Percentiles rank a stretch among this genome's conserved stretches.
These are phyloP conservation scores for Stenichneumon culpator DNA, from an alignment of 2,888 invertebrate genomes.

Conservation along the genomic window DNA sequence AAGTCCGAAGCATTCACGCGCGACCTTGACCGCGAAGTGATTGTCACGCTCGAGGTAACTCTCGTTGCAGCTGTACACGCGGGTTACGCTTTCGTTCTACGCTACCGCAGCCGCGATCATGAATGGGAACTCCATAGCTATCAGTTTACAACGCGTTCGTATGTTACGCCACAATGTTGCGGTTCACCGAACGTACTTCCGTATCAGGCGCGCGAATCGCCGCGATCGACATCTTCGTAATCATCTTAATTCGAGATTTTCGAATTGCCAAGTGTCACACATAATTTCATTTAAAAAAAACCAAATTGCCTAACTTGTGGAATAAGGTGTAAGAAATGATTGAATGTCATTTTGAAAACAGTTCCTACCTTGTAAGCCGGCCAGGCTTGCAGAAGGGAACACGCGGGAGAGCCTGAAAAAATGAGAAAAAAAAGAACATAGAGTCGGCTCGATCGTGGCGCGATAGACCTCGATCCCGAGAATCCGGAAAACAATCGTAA, in stretches of 20 bases:
- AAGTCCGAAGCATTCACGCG: slow-evolving; percentile 20
- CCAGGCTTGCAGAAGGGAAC: slow-evolving; percentile 92
- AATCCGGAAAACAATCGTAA: slow-evolving; percentile 44
- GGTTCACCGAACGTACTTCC: slow-evolving; percentile 26
- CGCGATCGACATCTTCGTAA: background rate
- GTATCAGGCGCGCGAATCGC: background rate
- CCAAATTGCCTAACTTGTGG: background rate
- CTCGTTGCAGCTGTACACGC: slow-evolving; percentile 6
- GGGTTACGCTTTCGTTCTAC: slow-evolving; percentile 42
- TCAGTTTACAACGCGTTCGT: slow-evolving; percentile 54
- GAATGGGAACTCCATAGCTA: slow-evolving; percentile 79
- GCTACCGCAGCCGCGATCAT: slow-evolving; percentile 77
- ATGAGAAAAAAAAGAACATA: slow-evolving; percentile 79
- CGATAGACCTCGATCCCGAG: slow-evolving; percentile 14
- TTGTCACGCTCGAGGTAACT: slow-evolving; percentile 68
- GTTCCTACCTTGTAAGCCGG: slow-evolving; percentile 91
- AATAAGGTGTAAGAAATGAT: slow-evolving; percentile 17
- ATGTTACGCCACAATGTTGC: slow-evolving; percentile 19
- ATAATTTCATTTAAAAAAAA: background rate
- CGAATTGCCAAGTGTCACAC: slow-evolving; percentile 76
- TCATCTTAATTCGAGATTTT: slow-evolving; percentile 25
- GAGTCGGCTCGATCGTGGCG: slow-evolving; percentile 42
- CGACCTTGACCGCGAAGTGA: slow-evolving; percentile 56
- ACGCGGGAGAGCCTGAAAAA: slow-evolving; percentile 92
- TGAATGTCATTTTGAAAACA: slow-evolving; percentile 37